Conservation (phyloP, 2,888 invertebrate species). For the Hipparchia sbordonii region DNA sequence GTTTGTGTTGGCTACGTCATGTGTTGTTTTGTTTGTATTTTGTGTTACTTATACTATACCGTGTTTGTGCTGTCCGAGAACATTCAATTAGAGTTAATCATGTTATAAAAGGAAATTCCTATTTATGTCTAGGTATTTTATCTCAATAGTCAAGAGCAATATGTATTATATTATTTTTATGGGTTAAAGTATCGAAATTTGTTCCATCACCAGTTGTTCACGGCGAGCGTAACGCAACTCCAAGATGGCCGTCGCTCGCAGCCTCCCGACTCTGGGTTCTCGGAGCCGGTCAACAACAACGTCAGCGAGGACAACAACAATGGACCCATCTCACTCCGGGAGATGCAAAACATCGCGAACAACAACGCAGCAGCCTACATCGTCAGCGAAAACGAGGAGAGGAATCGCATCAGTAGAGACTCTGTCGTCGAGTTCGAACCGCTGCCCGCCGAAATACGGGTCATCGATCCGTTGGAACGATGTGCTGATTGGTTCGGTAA, state of each 20-base stretch:
- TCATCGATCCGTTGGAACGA: constrained; percentile 67
- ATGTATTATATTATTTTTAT: background rate
- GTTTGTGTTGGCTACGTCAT: constrained; percentile 20
- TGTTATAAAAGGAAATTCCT: background rate
- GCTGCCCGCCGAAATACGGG: constrained; percentile 62
- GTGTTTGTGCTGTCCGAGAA: constrained; percentile 2
- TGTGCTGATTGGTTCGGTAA: constrained; percentile 77
- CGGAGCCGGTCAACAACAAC: constrained; percentile 75
- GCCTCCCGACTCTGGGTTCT: constrained; percentile 73
- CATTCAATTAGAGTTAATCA: constrained; percentile 5
- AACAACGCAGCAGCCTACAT: constrained; percentile 81
- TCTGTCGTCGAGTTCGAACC: constrained; percentile 77
- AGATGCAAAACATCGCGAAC: constrained; percentile 83
- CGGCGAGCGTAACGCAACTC: constrained; percentile 69
- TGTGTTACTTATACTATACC: constrained; percentile 26
- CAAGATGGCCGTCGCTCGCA: constrained; percentile 69
- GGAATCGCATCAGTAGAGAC: constrained; percentile 70
- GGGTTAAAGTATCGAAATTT: background rate
- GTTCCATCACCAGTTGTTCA: constrained; percentile 59
- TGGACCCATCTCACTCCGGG: constrained; percentile 79
- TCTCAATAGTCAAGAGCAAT: background rate
- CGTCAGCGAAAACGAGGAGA: constrained; percentile 76
- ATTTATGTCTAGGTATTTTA: background rate
- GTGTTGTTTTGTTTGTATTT: constrained; percentile 23
- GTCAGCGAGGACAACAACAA: constrained; percentile 81